Evolutionary conservation across 2,888 invertebrate genomes (phyloP).

Genomic region (Phyto melanocephala): DNA sequence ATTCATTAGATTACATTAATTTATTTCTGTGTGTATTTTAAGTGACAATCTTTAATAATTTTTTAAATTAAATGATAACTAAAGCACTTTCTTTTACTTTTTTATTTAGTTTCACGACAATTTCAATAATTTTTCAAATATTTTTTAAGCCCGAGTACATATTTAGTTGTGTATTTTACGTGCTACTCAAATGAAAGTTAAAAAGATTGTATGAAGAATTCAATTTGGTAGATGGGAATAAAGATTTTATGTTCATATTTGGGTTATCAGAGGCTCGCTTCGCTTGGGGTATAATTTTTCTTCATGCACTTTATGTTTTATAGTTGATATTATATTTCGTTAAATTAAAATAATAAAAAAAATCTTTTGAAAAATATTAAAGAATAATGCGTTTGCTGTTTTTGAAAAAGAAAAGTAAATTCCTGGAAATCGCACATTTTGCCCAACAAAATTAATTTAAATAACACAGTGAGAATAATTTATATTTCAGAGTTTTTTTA

Average conservation of each 20-base stretch:
- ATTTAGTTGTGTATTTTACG: not conserved
- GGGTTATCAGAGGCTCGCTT: not conserved
- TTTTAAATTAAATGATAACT: not conserved
- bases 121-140: not conserved
- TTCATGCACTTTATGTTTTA: too few species aligned
- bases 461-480: too few species aligned
- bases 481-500: too few species aligned
- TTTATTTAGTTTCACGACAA: not conserved
- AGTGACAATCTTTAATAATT: not conserved
- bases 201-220: not conserved
- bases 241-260: not conserved
- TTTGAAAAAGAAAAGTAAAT: too few species aligned
- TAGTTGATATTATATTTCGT: too few species aligned
- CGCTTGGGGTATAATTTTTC: not conserved
- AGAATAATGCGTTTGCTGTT: too few species aligned
- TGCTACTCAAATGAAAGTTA: conserved; percentile 32
- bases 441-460: too few species aligned
- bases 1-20: not conserved
- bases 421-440: too few species aligned
- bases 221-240: not conserved
- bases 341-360: too few species aligned
- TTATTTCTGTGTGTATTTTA: not conserved
- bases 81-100: not conserved
- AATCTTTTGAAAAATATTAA: too few species aligned
- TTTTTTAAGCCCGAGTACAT: not conserved